A percentile compares a stretch with the other conserved stretches of the same genome.
Evolutionary conservation across 1,140 invertebrate species (phyloP).

Genomic region (Cryptotermes secundus): DNA sequence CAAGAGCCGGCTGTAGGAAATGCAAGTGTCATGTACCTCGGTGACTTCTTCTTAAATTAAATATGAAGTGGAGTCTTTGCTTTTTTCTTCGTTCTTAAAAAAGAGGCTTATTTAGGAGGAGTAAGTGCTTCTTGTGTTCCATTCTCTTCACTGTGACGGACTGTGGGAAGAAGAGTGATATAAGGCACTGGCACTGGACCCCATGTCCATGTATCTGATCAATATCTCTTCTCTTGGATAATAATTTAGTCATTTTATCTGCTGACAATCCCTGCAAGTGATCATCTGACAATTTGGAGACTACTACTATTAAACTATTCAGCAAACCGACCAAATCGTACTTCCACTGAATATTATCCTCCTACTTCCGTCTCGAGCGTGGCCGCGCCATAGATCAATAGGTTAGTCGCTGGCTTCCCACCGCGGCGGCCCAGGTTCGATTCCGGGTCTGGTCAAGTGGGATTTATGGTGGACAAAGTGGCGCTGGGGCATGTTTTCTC

Average conservation of each 20-base stretch:
- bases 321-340: no score
- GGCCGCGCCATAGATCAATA: no score
- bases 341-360: no score
- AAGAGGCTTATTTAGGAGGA: neutral
- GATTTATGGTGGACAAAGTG: no score
- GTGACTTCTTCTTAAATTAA: neutral
- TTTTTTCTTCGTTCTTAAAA: neutral
- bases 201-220: neutral
- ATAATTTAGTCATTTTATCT: neutral
- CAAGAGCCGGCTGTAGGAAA: neutral
- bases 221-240: neutral
- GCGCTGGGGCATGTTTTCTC: no score
- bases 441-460: no score
- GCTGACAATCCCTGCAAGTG: neutral
- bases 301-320: no score
- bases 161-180: neutral
- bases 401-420: no score
- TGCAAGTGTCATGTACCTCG: neutral
- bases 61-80: neutral
- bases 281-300: neutral
- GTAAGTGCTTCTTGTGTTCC: neutral
- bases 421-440: no score
- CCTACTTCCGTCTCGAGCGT: no score
- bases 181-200: neutral
- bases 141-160: neutral